Evolutionary conservation across 2,888 invertebrate species (phyloP).

Genomic region (Zootermopsis nevadensis): DNA sequence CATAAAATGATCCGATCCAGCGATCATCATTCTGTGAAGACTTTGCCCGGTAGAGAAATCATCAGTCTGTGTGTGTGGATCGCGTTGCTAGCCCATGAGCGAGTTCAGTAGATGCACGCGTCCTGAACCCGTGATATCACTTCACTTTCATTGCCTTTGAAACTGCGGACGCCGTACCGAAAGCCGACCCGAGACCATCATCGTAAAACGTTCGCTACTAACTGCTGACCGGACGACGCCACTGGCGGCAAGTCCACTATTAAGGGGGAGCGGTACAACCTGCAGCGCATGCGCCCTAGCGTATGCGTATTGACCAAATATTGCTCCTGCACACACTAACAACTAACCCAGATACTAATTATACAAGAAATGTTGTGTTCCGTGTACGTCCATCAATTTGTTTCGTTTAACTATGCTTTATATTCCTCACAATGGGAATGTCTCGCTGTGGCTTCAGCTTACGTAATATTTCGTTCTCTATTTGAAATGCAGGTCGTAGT

Average conservation of each 20-base stretch:
- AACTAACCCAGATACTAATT: not conserved
- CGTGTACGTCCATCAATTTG: not conserved
- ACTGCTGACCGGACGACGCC: conserved; percentile 1
- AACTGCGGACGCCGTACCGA: not conserved
- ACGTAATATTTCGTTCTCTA: too few species aligned
- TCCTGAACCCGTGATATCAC: not conserved
- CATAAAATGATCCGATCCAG: conserved; percentile 47
- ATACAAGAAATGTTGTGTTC: not conserved
- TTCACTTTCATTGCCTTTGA: not conserved
- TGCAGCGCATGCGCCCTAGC: not conserved
- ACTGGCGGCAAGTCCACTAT: conserved; percentile 4
- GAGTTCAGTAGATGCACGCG: not conserved
- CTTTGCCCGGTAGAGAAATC: not conserved
- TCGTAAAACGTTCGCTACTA: not conserved
- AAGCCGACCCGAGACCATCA: not conserved
- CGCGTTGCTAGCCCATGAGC: not conserved
- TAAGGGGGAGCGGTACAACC: not conserved
- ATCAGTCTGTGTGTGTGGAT: conserved; percentile 7
- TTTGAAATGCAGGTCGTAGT: too few species aligned
- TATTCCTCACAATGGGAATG: too few species aligned
- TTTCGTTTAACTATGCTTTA: not conserved
- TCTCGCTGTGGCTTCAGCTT: too few species aligned
- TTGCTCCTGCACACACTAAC: not conserved
- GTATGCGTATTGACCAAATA: not conserved
- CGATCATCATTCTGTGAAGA: conserved; percentile 41